Conservation (phyloP, 2,888 invertebrate species). For the Diarsia dahlii region DNA sequence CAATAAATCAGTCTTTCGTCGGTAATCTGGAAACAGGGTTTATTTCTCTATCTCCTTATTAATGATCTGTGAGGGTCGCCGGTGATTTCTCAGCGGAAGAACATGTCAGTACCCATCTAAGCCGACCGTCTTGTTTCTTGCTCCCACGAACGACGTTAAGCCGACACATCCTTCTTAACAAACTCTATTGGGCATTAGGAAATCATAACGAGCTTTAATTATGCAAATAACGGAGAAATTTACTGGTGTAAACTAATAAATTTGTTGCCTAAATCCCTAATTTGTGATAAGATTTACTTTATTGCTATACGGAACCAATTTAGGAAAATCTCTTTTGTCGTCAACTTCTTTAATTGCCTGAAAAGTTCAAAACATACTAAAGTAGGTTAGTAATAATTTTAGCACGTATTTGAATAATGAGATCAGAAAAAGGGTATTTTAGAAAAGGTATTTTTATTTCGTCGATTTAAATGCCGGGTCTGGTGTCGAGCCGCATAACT, state of each 20-base stretch:
- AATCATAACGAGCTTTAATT: slow-evolving; percentile 61
- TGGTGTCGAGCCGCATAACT: slow-evolving; percentile 63
- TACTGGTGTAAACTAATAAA: slow-evolving; percentile 56
- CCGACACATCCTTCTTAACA: slow-evolving; percentile 71
- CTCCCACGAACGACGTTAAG: slow-evolving; percentile 65
- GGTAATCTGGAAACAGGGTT: slow-evolving; percentile 39
- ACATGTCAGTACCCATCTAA: slow-evolving; percentile 51
- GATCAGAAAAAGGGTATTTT: slow-evolving; percentile 41
- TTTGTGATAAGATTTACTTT: slow-evolving; percentile 50
- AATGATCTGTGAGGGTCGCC: slow-evolving; percentile 42
- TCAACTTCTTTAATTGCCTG: slow-evolving; percentile 4
- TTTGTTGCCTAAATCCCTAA: slow-evolving; percentile 45
- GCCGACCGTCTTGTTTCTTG: slow-evolving; percentile 50
- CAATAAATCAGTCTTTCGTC: slow-evolving; percentile 50
- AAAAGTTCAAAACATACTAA: slow-evolving; percentile 7
- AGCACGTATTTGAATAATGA: slow-evolving; percentile 31
- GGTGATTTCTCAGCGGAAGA: slow-evolving; percentile 59
- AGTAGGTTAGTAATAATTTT: slow-evolving; percentile 12
- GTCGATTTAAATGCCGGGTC: slow-evolving; percentile 51
- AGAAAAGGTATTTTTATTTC: slow-evolving; percentile 50
- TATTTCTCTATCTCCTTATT: slow-evolving; percentile 50
- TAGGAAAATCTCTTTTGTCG: slow-evolving; percentile 29
- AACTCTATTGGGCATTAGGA: slow-evolving; percentile 50
- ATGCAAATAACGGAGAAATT: slow-evolving; percentile 57
- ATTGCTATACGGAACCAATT: slow-evolving; percentile 28